These are phyloP conservation scores for Coilia nasus DNA, from an alignment of 2,797 vertebrate genomes.

Conservation along the genomic window DNA sequence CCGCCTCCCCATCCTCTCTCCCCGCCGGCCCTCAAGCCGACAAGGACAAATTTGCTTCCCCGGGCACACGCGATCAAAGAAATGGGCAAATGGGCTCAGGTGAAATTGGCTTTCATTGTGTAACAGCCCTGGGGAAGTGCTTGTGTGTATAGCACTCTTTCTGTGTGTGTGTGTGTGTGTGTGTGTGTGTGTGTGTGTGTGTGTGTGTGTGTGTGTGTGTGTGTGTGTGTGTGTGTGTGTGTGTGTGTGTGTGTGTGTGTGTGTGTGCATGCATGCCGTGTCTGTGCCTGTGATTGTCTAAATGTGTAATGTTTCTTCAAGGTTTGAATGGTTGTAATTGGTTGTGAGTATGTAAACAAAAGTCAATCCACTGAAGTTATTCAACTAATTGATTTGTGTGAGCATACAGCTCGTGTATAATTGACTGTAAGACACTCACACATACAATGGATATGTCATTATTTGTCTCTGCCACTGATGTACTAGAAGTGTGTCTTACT, in stretches of 20 bases:
- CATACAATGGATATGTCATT: too few species aligned
- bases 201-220: conserved; percentile 9
- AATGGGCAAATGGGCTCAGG: conserved; percentile 20
- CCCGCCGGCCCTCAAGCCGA: background rate
- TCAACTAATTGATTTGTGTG: background rate
- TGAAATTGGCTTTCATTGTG: conserved; percentile 27
- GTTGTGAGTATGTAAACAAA: background rate
- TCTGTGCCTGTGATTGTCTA: background rate
- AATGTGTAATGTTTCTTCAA: background rate
- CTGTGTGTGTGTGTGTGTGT: conserved; percentile 9
- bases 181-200: background rate
- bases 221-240: background rate
- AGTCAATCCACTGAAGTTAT: background rate
- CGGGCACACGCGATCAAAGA: conserved; percentile 12
- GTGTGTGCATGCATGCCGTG: background rate
- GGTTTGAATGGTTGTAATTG: background rate
- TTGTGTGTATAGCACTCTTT: background rate
- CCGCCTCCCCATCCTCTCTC: background rate
- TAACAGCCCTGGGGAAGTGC: background rate
- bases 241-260: conserved; percentile 5
- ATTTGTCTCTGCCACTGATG: too few species aligned
- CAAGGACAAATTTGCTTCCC: conserved; percentile 13
- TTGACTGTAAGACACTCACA: too few species aligned
- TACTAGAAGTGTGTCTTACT: too few species aligned
- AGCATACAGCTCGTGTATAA: background rate